Conservation (phyloP, 2,888 invertebrate genomes). For the Ceriagrion tenellum region DNA sequence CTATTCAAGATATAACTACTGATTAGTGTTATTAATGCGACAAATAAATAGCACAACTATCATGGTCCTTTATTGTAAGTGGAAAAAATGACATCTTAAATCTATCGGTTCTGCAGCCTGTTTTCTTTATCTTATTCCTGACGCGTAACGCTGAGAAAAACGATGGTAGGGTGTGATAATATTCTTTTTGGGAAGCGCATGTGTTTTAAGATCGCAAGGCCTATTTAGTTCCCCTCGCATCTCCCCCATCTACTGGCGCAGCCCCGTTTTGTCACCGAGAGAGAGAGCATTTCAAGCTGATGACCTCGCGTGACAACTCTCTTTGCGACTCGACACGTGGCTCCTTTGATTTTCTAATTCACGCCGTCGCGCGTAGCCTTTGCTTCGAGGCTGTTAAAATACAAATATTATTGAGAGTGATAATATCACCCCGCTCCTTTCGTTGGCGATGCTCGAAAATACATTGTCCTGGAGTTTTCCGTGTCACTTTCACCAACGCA, state of each 20-base stretch:
- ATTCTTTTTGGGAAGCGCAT: background rate
- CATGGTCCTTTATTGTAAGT: too few relatives aligned
- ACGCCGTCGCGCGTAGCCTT: background rate
- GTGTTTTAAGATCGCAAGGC: background rate
- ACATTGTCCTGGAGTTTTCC: background rate
- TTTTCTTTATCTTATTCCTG: too few relatives aligned
- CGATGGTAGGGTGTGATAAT: too few relatives aligned
- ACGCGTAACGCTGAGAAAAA: too few relatives aligned
- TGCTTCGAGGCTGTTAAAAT: background rate
- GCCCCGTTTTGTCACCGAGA: background rate
- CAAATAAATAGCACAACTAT: too few relatives aligned
- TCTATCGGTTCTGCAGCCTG: too few relatives aligned
- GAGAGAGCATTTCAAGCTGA: background rate
- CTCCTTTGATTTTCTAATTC: background rate
- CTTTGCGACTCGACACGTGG: background rate
- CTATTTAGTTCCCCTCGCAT: background rate
- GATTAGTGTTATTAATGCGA: too few relatives aligned
- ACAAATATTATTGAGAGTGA: background rate
- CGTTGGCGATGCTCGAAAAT: background rate
- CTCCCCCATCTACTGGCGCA: background rate
- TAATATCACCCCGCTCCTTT: background rate
- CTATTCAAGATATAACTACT: too few relatives aligned
- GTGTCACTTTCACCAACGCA: background rate
- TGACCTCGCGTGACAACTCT: conserved; percentile 10
- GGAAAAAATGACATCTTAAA: too few relatives aligned